phyloP scores from a whole-genome alignment of 2,113 vertebrate genomes.

The Hippopotamus amphibius region DNA sequence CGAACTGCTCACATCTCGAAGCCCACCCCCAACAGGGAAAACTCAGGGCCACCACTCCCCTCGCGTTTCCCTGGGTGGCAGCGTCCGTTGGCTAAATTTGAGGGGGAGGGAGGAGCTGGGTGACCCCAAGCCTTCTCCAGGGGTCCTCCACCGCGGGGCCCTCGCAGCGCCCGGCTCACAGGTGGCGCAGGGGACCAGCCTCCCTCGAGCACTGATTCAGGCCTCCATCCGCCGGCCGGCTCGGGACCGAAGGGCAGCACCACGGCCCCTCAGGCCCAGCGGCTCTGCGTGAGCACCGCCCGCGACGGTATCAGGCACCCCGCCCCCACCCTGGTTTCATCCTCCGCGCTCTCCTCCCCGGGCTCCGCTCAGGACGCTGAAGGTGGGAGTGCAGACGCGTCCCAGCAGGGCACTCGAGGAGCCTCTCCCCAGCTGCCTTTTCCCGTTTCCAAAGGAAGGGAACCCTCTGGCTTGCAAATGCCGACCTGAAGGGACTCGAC shows the following conservation, averaged over 20 bases:
- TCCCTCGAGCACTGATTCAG: fast-evolving
- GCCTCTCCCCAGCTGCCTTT: fast-evolving
- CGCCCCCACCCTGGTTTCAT: neutral
- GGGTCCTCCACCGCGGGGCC: neutral
- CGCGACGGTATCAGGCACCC: no score
- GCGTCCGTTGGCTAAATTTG: neutral
- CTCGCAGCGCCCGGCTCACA: neutral
- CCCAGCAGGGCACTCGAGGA: no score
- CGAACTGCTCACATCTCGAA: fast-evolving
- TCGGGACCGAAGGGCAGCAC: neutral
- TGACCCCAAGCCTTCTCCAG: fast-evolving
- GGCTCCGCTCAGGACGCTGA: neutral
- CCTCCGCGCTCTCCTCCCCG: fast-evolving
- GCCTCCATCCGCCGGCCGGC: neutral
- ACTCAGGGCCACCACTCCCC: fast-evolving
- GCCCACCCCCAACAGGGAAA: neutral
- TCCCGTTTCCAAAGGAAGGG: neutral
- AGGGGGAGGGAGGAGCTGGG: neutral
- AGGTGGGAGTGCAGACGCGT: no score
- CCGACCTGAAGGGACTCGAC: fast-evolving
- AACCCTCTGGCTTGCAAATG: fast-evolving
- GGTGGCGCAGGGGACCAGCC: neutral
- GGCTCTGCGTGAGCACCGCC: fast-evolving
- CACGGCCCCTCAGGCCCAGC: fast-evolving
- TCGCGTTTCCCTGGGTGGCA: fast-evolving